Base-by-base conservation (phyloP, 64 coral and sea anemone species). In the Astreopora myriophthalma region DNA sequence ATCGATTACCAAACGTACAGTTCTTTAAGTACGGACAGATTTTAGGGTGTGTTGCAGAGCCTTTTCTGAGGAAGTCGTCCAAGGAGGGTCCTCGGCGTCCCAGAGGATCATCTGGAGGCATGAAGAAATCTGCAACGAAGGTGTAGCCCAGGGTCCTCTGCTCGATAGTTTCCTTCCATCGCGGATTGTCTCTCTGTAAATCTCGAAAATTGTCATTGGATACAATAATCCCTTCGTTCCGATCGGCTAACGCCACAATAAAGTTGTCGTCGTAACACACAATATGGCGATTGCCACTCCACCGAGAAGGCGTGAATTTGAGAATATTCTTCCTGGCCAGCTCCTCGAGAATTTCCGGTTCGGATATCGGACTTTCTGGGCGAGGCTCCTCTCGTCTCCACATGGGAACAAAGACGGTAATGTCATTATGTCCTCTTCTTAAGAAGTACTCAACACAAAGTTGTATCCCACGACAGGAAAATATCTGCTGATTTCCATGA, bases 211-310 rank as follows among this genome's bases (percentile, higher is more conserved):
- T 85, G 87, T 99, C 97, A 84, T 99, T 99, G 23, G 97, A 99
- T 1, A 99, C 97, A 27, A 99, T 87, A 30, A 99, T 88, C 20
- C 97, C 97, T 32, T 89, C 94, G 39, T 64, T 75, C 44, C 93
- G 64, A 13, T 92, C 87, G 7, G 97, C 97, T 61, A 96, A 91
- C 0, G 80, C 87, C 5, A 99, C 69, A 62, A 93, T 94, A 48
- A 91, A 99, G 19, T 94, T 77, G 61, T 99, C 97, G 57, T 99
- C 97, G 40, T 99, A 99, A 49, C 97, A 99, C 27, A 99, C 97
- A 44, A 96, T 99, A 22, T 80, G 75, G 17, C 97, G 90, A 30
- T 94, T 94, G 61, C 89, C 89, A 35, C 87, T 72, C 74, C 34
- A 27, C 28, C 97, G 85, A 5, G 94, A 96, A 7, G 97, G 97